Evolutionary conservation across 1,140 invertebrate genomes (phyloP), one percentile per base, ranked within the genome.

Genomic region (Rhopalosiphum padi): DNA sequence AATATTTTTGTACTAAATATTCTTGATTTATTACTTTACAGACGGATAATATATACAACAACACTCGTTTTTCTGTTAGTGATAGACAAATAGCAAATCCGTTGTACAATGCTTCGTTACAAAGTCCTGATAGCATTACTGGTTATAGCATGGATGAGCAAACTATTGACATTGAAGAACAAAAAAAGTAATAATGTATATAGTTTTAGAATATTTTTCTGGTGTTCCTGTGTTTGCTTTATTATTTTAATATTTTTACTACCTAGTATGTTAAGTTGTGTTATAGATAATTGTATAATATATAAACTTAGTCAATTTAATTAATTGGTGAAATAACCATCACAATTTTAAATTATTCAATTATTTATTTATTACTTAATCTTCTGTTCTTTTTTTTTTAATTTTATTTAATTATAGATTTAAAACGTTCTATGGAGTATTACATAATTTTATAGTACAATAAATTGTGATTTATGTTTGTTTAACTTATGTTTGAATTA

Each of bases 11-110:
- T 41, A 37, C 21, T 83, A 83, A 83, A 37, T 83, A 18, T 88
- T 51, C 21, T 35, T 88, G 4, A 21, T 88, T 35, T n/a, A 48
- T 51, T 95, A 96, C 95, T 95, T 96, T 96, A 94, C 96, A 97
- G 97, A 97, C 96, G 94, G 97, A 97, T 95, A 97, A 96, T 94
- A 96, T 97, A 93, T 97, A 97, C 95, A 97, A 98, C 95, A 97
- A 97, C 95, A 98, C 97, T 90, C 96, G 97, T 94, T 97, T 98
- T 95, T 95, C 96, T 94, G 96, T 96, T 95, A 96, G 96, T 35
- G 96, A 96, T 86, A 95, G 95, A 86, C 96, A 97, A 11, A 97
- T 97, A 46, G 96, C 97, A 95, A 97, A 97, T 95, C 97, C 97
- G 8, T 95, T 97, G 53, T 97, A 97, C 95, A 96, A 97, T 94